Conservation (phyloP, 2,113 vertebrate species). For the Glaucomys volans region DNA sequence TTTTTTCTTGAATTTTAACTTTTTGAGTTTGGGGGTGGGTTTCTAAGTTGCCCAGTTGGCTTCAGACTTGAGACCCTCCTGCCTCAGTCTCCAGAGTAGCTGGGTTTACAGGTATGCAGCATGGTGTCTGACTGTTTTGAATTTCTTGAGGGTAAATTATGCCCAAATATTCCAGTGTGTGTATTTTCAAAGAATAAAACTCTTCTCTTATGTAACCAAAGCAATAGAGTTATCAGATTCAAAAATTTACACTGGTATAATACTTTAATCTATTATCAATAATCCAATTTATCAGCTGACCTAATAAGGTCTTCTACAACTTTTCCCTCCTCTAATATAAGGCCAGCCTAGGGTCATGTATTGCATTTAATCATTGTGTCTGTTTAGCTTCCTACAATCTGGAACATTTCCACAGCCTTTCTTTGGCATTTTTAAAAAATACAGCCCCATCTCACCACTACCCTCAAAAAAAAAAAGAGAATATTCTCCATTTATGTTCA, state of each 20-base stretch:
- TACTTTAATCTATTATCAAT: background rate
- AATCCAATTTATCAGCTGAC: background rate
- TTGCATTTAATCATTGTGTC: background rate
- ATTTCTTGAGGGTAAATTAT: background rate
- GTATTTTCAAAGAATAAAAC: background rate
- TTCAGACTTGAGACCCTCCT: too few species aligned
- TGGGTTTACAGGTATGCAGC: too few species aligned
- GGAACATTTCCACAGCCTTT: background rate
- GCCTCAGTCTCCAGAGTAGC: too few species aligned
- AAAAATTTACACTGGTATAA: background rate
- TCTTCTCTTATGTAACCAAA: background rate
- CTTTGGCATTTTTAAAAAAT: conserved; percentile 22
- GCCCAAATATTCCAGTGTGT: background rate
- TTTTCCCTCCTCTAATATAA: background rate
- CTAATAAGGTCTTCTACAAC: background rate
- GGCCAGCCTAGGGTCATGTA: background rate
- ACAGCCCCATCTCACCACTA: background rate
- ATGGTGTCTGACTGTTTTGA: background rate
- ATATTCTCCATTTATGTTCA: background rate
- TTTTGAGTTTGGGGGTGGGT: too few species aligned
- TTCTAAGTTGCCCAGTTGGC: too few species aligned
- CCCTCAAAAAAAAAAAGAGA: background rate
- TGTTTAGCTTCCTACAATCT: background rate
- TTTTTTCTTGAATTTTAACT: background rate
- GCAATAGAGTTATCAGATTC: background rate